Percentiles rank a stretch among this genome's conserved stretches.
Conservation (phyloP, 2,888 invertebrate genomes). For the Spodoptera picta region DNA sequence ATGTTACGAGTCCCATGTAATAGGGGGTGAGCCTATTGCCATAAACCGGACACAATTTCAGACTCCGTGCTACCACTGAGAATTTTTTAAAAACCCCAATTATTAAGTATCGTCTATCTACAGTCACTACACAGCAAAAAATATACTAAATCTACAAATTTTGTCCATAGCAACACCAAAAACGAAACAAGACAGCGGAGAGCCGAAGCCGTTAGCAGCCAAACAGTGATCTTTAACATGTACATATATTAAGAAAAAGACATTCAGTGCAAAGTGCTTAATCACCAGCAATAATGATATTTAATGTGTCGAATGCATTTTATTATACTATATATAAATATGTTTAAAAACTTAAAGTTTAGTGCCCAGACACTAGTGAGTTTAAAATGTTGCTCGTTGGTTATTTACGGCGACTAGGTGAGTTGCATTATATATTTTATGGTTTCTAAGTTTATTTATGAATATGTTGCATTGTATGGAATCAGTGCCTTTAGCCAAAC, state of each 20-base stretch:
- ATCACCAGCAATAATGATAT: conserved; percentile 45
- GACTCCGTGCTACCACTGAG: too few species aligned
- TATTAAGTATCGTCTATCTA: too few species aligned
- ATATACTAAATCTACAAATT: neutral
- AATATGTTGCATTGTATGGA: too few species aligned
- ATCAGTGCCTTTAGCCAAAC: too few species aligned
- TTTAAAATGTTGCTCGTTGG: conserved; percentile 64
- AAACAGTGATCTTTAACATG: conserved; percentile 68
- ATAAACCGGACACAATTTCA: too few species aligned
- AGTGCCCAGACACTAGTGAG: conserved; percentile 50
- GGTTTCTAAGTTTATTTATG: too few species aligned
- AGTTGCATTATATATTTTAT: conserved; percentile 40
- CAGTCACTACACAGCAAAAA: too few species aligned
- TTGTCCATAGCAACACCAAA: conserved; percentile 74
- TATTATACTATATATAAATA: conserved; percentile 50
- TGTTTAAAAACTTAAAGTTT: conserved; percentile 10
- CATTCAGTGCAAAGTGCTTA: conserved; percentile 57
- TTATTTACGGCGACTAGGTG: conserved; percentile 74
- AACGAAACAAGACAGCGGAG: conserved; percentile 72
- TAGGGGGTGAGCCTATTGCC: too few species aligned
- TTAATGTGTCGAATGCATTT: conserved; percentile 59
- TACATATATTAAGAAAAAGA: conserved; percentile 38
- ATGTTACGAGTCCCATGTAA: too few species aligned
- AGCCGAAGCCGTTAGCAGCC: conserved; percentile 66
- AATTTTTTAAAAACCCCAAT: too few species aligned